Base-by-base conservation (phyloP, 92 coral and sea anemone genomes). In the Siderastrea radians region DNA sequence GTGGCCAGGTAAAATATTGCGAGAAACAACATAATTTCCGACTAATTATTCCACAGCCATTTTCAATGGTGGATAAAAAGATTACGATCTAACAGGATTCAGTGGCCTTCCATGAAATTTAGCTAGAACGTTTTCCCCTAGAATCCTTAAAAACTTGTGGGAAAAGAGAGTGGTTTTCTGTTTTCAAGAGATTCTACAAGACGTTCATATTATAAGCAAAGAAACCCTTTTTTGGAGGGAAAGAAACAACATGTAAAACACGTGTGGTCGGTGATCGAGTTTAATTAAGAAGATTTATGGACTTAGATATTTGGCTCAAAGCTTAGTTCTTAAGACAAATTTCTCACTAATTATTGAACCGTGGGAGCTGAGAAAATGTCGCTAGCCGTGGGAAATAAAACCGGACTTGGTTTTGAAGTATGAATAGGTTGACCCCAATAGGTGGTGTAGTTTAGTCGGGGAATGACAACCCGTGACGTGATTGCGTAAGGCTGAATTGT, bases 381-480 rank as follows among this genome's bases (percentile, higher is more conserved):
- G 65, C 74, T 71, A 10, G 60, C 86, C 86, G 86, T 82, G 86
- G 86, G 86, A 82, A 82, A 70, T 9, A 69, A 45, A 47, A 44
- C 51, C n/a, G 17, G 6, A 8, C 57, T 62, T 46, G 8, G 64
- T 74, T 47, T 71, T 49, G 19, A 70, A 45, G 46, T 16, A 52
- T 19, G 64, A 52, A 10, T 15, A 44, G 54, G 68, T 81, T 26
- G 53, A 49, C 9, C 66, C 50, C 66, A 2, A 48, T 16, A 71
- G 52, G 53, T n/a, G 77, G 86, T 38, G 4, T 26, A 26, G 38
- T 26, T 26, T 26, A 26, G 38, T 26, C 38, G 38, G 38, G 38
- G 38, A 26, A 26, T 26, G 38, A 26, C 38, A 26, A 26, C 38
- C 38, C 38, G 38, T 26, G 38, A 26, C 38, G 38, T 26, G 38